A percentile compares a stretch with the other conserved stretches of the same genome.
Conservation (phyloP, 2,888 invertebrate genomes). For the Ctena decussata region DNA sequence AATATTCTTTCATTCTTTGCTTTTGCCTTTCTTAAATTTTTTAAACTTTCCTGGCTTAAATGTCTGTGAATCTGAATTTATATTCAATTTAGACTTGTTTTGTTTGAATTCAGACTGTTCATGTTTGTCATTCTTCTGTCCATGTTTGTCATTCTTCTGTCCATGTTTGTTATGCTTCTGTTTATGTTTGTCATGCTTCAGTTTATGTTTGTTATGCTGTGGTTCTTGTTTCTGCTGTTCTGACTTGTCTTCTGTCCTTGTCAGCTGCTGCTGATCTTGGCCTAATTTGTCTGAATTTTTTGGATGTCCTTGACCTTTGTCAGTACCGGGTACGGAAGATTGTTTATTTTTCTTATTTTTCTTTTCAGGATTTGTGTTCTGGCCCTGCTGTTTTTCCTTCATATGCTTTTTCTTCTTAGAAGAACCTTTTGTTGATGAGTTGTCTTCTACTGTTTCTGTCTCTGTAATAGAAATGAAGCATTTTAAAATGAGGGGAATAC, state of each 20-base stretch:
- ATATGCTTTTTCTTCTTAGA: neutral
- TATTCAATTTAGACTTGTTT: neutral
- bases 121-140: neutral
- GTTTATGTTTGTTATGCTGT: neutral
- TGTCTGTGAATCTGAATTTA: neutral
- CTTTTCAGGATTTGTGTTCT: neutral
- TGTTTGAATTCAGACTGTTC: neutral
- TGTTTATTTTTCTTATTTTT: no score
- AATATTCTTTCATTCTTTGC: neutral
- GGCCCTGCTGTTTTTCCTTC: neutral
- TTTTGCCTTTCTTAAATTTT: constrained; percentile 44
- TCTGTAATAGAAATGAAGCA: no score
- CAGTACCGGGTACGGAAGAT: no score
- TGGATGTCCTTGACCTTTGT: no score
- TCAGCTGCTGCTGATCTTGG: no score
- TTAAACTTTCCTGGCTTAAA: constrained; percentile 57
- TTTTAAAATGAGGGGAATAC: no score
- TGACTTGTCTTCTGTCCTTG: neutral
- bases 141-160: no score
- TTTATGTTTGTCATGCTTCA: neutral
- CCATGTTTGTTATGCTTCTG: constrained; percentile 15
- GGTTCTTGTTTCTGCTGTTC: neutral
- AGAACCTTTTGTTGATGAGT: neutral
- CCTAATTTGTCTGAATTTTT: neutral
- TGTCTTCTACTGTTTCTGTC: neutral